phyloP scores from a whole-genome alignment of 2,888 invertebrate species.

The Hydraecia micacea region DNA sequence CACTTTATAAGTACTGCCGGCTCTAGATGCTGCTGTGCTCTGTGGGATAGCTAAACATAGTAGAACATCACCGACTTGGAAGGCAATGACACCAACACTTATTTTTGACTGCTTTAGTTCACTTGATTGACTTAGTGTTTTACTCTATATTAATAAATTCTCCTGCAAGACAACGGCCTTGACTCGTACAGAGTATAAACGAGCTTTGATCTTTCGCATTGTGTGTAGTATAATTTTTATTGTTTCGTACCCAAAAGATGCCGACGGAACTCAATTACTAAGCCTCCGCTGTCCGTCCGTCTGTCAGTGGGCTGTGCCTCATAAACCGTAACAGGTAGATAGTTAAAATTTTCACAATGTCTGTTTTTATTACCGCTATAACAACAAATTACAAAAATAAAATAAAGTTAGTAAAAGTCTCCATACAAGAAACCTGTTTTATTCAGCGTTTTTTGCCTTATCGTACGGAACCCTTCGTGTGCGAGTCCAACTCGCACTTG shows the following conservation, averaged over 20 bases:
- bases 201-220: background rate
- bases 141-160: background rate
- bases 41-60: background rate
- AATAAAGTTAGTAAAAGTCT: too few relatives aligned
- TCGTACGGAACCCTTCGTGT: too few relatives aligned
- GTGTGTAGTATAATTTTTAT: background rate
- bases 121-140: background rate
- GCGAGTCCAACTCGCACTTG: too few relatives aligned
- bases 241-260: too few relatives aligned
- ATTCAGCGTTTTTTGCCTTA: background rate
- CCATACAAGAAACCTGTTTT: too few relatives aligned
- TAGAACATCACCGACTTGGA: background rate
- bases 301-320: too few relatives aligned
- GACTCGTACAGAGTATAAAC: background rate
- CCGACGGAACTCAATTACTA: too few relatives aligned
- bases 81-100: background rate
- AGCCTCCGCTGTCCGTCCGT: too few relatives aligned
- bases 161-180: background rate
- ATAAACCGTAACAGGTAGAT: too few relatives aligned
- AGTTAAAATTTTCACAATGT: too few relatives aligned
- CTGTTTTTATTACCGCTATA: too few relatives aligned
- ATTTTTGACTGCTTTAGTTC: background rate
- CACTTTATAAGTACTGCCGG: background rate
- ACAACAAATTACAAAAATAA: too few relatives aligned
- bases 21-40: background rate